These are phyloP conservation scores for Hydrozoanthus gracilis DNA, from an alignment of 92 coral and sea anemone genomes.

Conservation along the genomic window DNA sequence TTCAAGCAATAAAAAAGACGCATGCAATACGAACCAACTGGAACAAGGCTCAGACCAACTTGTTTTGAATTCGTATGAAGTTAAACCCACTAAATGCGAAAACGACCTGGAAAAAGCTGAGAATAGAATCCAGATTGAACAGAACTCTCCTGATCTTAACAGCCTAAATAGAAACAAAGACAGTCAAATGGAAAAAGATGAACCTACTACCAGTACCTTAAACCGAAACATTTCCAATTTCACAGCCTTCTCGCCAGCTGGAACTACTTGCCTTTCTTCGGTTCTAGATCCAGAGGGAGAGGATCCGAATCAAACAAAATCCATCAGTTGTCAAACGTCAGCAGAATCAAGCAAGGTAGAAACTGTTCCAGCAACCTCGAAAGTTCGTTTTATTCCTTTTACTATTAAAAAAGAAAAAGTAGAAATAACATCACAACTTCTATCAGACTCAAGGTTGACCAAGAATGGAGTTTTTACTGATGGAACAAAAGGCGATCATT, in stretches of 20 bases:
- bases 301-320: not conserved
- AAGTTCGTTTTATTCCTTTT: not conserved
- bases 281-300: not conserved
- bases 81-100: no score
- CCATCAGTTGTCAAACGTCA: not conserved
- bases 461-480: not conserved
- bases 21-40: no score
- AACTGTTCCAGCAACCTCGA: not conserved
- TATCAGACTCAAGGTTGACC: not conserved
- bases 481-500: not conserved
- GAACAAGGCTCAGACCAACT: no score
- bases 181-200: no score
- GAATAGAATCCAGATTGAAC: no score
- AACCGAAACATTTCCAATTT: not conserved
- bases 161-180: no score
- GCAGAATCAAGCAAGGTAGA: not conserved
- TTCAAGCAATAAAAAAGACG: not conserved
- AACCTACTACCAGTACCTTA: not conserved
- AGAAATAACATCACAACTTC: not conserved
- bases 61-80: no score
- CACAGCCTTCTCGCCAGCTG: not conserved
- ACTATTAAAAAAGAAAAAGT: not conserved
- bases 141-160: no score
- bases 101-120: no score
- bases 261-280: no score